These are phyloP conservation scores for Hirundo rustica DNA, from an alignment of 2,797 vertebrate species.

Conservation along the genomic window DNA sequence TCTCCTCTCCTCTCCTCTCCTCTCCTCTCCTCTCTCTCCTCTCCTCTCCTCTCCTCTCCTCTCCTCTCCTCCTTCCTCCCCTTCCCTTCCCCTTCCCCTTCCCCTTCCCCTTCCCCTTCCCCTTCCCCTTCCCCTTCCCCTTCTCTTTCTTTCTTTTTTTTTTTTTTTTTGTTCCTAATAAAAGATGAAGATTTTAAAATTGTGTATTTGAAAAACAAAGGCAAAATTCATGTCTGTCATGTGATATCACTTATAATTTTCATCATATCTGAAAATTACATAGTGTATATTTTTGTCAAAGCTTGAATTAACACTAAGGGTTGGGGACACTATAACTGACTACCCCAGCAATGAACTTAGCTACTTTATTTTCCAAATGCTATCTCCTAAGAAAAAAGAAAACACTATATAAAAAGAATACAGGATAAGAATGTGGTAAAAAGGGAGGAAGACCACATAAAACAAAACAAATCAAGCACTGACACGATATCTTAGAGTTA, in stretches of 20 bases:
- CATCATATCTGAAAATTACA: not conserved
- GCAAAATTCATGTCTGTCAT: not conserved
- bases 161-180: not conserved
- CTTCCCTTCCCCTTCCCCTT: too few relatives aligned
- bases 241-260: not conserved
- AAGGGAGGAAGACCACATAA: not conserved
- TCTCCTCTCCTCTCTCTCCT: too few relatives aligned
- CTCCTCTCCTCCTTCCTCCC: too few relatives aligned
- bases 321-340: rapidly evolving
- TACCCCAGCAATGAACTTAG: not conserved
- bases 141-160: too few relatives aligned
- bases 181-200: not conserved
- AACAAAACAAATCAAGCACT: not conserved
- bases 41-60: too few relatives aligned
- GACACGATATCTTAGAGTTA: not conserved
- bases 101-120: too few relatives aligned
- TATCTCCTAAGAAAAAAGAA: not conserved
- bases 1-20: too few relatives aligned
- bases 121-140: too few relatives aligned
- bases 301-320: not conserved
- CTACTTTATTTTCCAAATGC: not conserved
- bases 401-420: not conserved
- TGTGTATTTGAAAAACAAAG: not conserved
- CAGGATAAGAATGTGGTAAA: not conserved
- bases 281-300: not conserved